These are phyloP conservation scores for Heterodera filipjevi DNA, from an alignment of 2,888 invertebrate species.

Conservation along the genomic window DNA sequence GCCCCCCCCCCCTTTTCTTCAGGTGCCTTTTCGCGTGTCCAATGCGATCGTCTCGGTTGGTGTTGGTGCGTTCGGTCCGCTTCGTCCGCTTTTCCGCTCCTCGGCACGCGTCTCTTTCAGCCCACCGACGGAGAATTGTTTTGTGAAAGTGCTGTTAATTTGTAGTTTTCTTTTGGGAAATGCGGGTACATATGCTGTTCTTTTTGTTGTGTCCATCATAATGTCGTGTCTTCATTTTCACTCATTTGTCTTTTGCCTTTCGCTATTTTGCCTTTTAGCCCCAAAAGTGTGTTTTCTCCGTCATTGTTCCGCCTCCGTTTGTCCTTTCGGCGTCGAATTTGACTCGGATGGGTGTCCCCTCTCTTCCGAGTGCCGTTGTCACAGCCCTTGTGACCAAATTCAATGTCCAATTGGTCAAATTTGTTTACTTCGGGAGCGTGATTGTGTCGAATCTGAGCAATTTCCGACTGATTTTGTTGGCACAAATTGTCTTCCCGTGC, in stretches of 20 bases:
- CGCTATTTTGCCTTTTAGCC: not conserved
- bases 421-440: constrained; percentile 46
- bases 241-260: not conserved
- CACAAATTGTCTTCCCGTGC: constrained; percentile 48
- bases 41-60: constrained; percentile 37
- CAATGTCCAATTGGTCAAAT: constrained; percentile 40
- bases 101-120: constrained; percentile 41
- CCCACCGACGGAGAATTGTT: constrained; percentile 30
- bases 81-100: constrained; percentile 40
- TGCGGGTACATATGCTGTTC: not conserved
- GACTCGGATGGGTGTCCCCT: constrained; percentile 44
- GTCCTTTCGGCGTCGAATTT: constrained; percentile 48
- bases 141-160: constrained; percentile 29
- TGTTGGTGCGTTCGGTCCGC: constrained; percentile 50
- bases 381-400: constrained; percentile 43
- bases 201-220: too few relatives aligned
- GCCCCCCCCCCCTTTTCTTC: not conserved
- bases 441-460: constrained; percentile 37
- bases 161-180: not conserved
- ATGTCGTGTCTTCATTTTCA: too few relatives aligned
- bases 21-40: constrained; percentile 18
- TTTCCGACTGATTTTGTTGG: constrained; percentile 40
- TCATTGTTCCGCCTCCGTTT: constrained; percentile 7
- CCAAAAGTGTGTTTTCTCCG: not conserved
- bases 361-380: constrained; percentile 44